phyloP scores from a whole-genome alignment of 2,113 vertebrate species.

The Cyphomyrus discorhynchus region DNA sequence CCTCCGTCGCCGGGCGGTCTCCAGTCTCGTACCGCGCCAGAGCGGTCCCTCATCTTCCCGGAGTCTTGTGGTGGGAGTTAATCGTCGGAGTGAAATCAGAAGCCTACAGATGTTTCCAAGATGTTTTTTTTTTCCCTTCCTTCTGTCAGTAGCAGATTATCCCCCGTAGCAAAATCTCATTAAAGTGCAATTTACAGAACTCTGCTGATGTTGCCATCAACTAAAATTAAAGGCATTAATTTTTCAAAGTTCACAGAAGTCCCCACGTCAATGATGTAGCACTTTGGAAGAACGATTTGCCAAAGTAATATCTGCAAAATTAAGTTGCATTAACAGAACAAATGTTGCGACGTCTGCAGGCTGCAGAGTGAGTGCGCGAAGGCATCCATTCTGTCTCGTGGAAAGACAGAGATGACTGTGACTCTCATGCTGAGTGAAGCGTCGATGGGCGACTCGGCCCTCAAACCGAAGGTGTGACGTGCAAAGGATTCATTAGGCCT shows the following conservation, averaged over 20 bases:
- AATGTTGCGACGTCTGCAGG: constrained; percentile 71
- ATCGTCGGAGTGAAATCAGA: constrained; percentile 96
- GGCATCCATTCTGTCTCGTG: constrained; percentile 60
- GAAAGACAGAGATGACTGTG: constrained; percentile 69
- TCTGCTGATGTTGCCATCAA: constrained; percentile 99
- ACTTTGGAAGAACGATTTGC: constrained; percentile 97
- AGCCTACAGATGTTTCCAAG: constrained; percentile 99
- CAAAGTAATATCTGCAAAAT: constrained; percentile 93
- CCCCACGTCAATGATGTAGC: constrained; percentile 96
- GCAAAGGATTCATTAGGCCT: background rate
- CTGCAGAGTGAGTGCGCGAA: constrained; percentile 76
- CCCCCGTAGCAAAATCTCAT: constrained; percentile 99
- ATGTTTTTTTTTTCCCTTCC: constrained; percentile 67
- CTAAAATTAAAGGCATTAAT: constrained; percentile 99
- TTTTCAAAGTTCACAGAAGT: constrained; percentile 99
- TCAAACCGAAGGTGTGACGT: constrained; percentile 49
- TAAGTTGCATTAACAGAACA: constrained; percentile 88
- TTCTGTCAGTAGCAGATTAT: constrained; percentile 99
- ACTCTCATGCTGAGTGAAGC: constrained; percentile 71
- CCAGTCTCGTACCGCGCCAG: constrained; percentile 61
- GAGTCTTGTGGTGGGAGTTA: constrained; percentile 75
- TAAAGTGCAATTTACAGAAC: constrained; percentile 99
- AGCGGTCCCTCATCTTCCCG: constrained; percentile 54
- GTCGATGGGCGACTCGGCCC: constrained; percentile 71
- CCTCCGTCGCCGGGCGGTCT: constrained; percentile 57